Evolutionary conservation across 2,797 vertebrate genomes (phyloP).

Genomic region (Molossus alvarezi): DNA sequence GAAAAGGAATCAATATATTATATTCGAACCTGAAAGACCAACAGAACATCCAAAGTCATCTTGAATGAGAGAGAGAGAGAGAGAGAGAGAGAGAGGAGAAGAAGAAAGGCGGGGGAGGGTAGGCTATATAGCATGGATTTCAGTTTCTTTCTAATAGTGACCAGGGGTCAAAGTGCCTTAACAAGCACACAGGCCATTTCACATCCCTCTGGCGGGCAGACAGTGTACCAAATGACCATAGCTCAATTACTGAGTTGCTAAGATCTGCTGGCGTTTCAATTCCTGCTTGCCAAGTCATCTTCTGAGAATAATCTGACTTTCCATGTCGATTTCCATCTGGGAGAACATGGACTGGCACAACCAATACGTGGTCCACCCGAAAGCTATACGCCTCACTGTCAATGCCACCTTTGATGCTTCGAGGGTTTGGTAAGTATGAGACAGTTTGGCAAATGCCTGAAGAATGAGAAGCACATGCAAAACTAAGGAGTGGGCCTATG

Average conservation of each 20-base stretch:
- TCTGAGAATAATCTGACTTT: background rate
- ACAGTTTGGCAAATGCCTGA: background rate
- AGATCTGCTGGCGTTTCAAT: background rate
- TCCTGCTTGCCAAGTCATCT: background rate
- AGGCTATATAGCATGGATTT: background rate
- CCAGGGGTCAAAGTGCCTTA: background rate
- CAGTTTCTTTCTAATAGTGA: background rate
- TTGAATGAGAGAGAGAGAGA: background rate
- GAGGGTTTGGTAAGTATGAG: too few species aligned
- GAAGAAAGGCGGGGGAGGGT: background rate
- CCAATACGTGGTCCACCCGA: background rate
- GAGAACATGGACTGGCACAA: background rate
- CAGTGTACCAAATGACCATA: rapidly evolving
- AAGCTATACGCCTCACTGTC: background rate
- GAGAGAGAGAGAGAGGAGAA: background rate
- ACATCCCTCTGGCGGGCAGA: background rate
- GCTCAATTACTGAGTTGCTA: background rate
- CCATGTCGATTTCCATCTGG: background rate
- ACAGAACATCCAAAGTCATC: background rate
- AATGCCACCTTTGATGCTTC: background rate
- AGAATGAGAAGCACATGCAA: background rate
- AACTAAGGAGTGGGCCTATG: background rate
- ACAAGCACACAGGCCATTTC: background rate
- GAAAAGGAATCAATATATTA: background rate
- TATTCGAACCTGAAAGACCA: background rate